A percentile compares a stretch with the other conserved stretches of the same genome.
Conservation (phyloP, 2,888 invertebrate species). For the Epirrhoe alternata region DNA sequence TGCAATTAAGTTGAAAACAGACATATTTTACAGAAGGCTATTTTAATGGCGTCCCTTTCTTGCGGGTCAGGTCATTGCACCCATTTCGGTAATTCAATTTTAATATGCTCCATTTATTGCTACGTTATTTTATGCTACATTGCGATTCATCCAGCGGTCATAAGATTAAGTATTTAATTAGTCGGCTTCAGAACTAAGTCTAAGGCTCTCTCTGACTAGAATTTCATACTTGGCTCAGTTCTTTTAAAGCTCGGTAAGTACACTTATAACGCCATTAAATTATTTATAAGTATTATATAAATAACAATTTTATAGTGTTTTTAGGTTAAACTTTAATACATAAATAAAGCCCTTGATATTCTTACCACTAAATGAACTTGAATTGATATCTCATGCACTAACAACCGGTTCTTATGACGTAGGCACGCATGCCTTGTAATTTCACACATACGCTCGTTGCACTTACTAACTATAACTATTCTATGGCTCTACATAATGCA, state of each 20-base stretch:
- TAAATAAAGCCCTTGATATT: neutral
- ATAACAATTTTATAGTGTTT: neutral
- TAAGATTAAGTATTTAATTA: no score
- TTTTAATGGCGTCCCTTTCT: constrained; percentile 30
- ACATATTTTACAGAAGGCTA: constrained; percentile 33
- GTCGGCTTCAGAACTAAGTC: neutral
- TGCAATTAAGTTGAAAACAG: constrained; percentile 29
- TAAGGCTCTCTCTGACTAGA: neutral
- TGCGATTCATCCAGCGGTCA: neutral
- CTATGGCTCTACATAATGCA: neutral
- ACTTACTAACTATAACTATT: neutral
- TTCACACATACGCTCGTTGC: neutral
- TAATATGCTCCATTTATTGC: constrained; percentile 13
- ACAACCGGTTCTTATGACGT: constrained; percentile 37
- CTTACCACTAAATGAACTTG: constrained; percentile 38
- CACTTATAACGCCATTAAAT: neutral
- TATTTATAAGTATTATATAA: no score
- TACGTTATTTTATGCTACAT: neutral
- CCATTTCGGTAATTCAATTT: constrained; percentile 28
- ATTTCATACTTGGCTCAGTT: neutral
- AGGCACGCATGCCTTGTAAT: constrained; percentile 1
- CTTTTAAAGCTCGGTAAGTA: neutral
- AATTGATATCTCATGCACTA: constrained; percentile 21
- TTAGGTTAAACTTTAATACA: neutral
- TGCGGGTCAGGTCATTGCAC: constrained; percentile 35